Base-by-base conservation (phyloP, 2,888 invertebrate genomes). In the Pristionchus mayeri region DNA sequence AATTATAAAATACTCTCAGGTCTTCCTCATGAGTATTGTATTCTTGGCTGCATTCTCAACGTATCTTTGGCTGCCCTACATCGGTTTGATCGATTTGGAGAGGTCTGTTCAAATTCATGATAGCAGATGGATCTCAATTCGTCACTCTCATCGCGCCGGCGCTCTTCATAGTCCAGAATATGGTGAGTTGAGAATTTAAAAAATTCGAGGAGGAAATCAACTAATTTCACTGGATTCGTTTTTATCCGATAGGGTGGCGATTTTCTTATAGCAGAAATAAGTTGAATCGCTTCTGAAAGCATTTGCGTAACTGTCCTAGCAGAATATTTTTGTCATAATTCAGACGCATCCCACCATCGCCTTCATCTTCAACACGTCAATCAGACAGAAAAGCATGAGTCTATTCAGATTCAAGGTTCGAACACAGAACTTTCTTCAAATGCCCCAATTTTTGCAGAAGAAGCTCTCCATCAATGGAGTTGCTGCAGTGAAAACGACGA, bases 291-390 rank as follows among this genome's bases (percentile, higher is more conserved):
- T n/a, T n/a, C n/a, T n/a, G n/a, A n/a, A n/a, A n/a, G n/a, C n/a
- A n/a, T n/a, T n/a, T n/a, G n/a, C n/a, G n/a, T n/a, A n/a, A n/a
- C n/a, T n/a, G n/a, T n/a, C n/a, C n/a, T n/a, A n/a, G n/a, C n/a
- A n/a, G n/a, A n/a, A n/a, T n/a, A n/a, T n/a, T n/a, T n/a, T n/a
- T 48, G 48, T 11, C 52, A 21, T 9, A 4, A 11, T 54, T 40
- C 44, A 75, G 75, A 44, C 44, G 18, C 75, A 75, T 27, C 75
- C 75, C 7, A 75, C 75, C 6, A 75, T 75, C 75, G 75, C 75
- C 2, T 44, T 75, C 75, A 44, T 75, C 75, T 75, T 75, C 75
- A 44, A 75, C n/a, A 44, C 40, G 3, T n/a, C 40, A 4, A 75
- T 75, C 11, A 7, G 75, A 9, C 40, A 44, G 18, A 40, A 71